phyloP scores from a whole-genome alignment of 1,140 invertebrate species.

The Atta texana region DNA sequence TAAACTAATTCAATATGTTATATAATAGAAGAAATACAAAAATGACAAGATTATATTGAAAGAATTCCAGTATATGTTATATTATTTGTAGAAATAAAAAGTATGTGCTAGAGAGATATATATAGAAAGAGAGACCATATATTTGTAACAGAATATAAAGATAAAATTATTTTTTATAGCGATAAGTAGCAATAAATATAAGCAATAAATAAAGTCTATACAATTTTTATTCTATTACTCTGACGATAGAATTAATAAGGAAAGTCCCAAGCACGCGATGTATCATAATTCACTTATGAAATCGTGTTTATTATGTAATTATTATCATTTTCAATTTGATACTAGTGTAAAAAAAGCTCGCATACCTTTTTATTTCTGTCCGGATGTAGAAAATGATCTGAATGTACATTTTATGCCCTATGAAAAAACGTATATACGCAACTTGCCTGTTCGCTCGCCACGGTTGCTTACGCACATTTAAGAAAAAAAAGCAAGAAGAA shows the following conservation, averaged over 20 bases:
- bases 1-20: background rate
- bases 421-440: slow-evolving; percentile 21
- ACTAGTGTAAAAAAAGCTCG: background rate
- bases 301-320: background rate
- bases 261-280: background rate
- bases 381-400: slow-evolving; percentile 7
- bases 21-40: background rate
- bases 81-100: background rate
- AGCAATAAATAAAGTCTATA: background rate
- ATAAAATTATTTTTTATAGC: background rate
- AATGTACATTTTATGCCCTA: background rate
- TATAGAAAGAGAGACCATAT: background rate
- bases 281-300: slow-evolving; percentile 8
- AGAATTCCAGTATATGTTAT: background rate
- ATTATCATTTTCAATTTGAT: background rate
- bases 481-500: slow-evolving; percentile 61
- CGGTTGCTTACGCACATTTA: slow-evolving; percentile 59
- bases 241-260: background rate
- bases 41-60: background rate
- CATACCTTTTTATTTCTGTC: background rate
- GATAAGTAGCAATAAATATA: background rate
- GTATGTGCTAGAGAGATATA: background rate
- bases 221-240: background rate
- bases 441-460: slow-evolving; percentile 53
- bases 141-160: background rate